Evolutionary conservation across 2,888 invertebrate species (phyloP), one percentile per base, ranked within the genome.

Genomic region (Tuberolachnus salignus): DNA sequence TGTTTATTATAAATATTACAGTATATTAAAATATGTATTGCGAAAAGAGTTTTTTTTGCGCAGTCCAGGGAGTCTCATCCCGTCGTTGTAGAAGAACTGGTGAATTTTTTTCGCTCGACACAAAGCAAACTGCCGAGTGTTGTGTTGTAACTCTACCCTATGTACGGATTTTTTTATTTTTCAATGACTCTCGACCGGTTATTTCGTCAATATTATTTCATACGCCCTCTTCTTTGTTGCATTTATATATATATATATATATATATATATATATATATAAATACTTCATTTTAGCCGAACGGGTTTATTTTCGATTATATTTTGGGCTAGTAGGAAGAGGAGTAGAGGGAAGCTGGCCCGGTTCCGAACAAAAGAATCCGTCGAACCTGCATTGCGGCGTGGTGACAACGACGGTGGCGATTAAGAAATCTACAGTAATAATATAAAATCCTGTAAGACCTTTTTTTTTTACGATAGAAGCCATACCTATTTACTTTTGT

Each of bases 281-380:
- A 44, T 44, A 34, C 23, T 34, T 72, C 49, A 55, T 78, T 78
- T 78, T 64, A 69, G 34, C 10, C 8, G 49, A 69, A 69, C 67
- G 42, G 51, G 66, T 69, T 78, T 78, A 42, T 51, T 66, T 46
- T 1, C 19, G 13, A 66, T 44, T 55, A 3, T 55, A 3, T 34
- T 34, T 34, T 42, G 46, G 26, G 16, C 6, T 3, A 13, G 10
- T 46, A 10, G 26, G 46, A 42, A 19, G 46, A 42, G 23, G 4
- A n/a, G 66, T 19, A 9, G 66, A 26, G 8, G 49, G 19, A 19
- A 10, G 53, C 53, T 26, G 46, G 67, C 21, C n/a, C 21, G 19
- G 46, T 46, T 1, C 57, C 16, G 9, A 78, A 78, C 59, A 78
- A 78, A 78, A 78, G 78, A 78, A 57, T 78, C 78, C 78, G 34